Percentiles rank a stretch among this genome's conserved stretches.
These are phyloP conservation scores for Pycnonotus jocosus DNA, from an alignment of 2,113 vertebrate species.

Conservation along the genomic window DNA sequence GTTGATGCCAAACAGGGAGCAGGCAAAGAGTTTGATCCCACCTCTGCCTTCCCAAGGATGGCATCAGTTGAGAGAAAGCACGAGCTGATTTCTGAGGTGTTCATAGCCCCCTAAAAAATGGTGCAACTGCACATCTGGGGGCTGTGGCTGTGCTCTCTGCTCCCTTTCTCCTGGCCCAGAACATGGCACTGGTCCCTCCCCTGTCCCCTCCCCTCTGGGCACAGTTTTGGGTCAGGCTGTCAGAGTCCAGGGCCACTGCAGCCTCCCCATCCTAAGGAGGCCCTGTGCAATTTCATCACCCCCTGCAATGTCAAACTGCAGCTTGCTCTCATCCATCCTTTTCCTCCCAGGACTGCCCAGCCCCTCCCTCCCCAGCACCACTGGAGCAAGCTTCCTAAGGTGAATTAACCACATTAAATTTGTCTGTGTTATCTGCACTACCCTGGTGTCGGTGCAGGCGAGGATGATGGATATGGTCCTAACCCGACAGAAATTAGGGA, in stretches of 20 bases:
- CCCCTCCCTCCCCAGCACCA: background rate
- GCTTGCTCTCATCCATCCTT: conserved; percentile 46
- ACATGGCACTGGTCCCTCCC: background rate
- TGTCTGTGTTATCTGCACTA: conserved; percentile 46
- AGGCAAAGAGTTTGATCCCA: background rate
- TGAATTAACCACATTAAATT: conserved; percentile 45
- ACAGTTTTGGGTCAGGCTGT: background rate
- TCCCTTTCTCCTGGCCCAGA: background rate
- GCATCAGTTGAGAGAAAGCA: background rate
- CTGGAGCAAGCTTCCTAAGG: conserved; percentile 21
- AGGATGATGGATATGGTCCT: conserved; percentile 54
- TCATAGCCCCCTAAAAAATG: background rate
- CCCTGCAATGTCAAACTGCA: conserved; percentile 39
- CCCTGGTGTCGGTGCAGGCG: background rate
- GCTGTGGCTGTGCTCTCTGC: background rate
- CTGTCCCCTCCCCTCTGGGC: background rate
- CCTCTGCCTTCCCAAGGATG: background rate
- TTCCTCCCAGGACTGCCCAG: conserved; percentile 43
- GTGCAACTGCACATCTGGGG: background rate
- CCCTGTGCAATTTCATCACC: background rate
- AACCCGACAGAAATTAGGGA: conserved; percentile 56
- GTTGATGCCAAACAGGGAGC: background rate
- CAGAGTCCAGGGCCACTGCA: background rate
- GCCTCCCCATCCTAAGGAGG: background rate
- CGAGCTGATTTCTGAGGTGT: fast-evolving